Evolutionary conservation across 2,888 invertebrate species (phyloP).

Genomic region (Doris montereyensis): DNA sequence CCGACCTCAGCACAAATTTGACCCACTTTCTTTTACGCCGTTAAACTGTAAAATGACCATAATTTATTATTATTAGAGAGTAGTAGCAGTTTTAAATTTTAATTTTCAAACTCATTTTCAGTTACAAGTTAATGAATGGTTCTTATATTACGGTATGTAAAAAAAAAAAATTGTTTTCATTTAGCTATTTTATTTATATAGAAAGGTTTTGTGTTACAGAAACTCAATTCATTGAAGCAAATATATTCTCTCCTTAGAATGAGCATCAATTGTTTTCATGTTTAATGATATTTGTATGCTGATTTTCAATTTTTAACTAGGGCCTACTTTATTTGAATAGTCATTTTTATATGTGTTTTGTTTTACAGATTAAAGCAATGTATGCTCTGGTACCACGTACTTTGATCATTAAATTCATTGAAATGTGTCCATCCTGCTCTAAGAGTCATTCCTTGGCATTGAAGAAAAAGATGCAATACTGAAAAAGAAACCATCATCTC

Average conservation of each 20-base stretch:
- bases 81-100: too few relatives aligned
- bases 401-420: slow-evolving; percentile 44
- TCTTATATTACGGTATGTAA: not conserved
- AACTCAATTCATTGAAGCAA: too few relatives aligned
- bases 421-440: slow-evolving; percentile 47
- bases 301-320: not conserved
- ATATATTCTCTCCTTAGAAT: too few relatives aligned
- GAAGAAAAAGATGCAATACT: slow-evolving; percentile 4
- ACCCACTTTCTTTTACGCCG: too few relatives aligned
- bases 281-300: not conserved
- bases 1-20: too few relatives aligned
- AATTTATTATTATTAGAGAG: too few relatives aligned
- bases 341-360: not conserved
- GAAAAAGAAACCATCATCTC: slow-evolving; percentile 28
- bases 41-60: too few relatives aligned
- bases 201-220: not conserved
- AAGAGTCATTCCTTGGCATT: slow-evolving; percentile 38
- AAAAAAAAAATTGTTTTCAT: not conserved
- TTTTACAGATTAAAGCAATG: slow-evolving; percentile 45
- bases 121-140: too few relatives aligned
- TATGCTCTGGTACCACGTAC: slow-evolving; percentile 45
- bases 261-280: not conserved
- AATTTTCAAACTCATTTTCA: too few relatives aligned
- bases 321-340: not conserved
- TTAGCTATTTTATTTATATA: not conserved